phyloP scores from a whole-genome alignment of 2,797 vertebrate genomes.

The Melanotaenia nigrans region DNA sequence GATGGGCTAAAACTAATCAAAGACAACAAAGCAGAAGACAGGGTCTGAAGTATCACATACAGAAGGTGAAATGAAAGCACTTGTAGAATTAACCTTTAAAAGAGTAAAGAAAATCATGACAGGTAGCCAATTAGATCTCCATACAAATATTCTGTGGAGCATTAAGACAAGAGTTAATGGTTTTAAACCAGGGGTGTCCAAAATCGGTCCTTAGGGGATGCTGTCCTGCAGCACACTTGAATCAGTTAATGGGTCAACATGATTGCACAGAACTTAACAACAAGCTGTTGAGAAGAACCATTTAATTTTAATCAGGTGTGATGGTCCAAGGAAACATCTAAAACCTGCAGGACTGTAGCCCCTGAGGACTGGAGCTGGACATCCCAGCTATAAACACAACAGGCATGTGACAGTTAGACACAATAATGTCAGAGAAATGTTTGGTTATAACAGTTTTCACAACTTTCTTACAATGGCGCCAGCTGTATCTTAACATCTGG shows the following conservation, averaged over 20 bases:
- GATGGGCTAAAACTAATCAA: not conserved
- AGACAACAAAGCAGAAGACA: not conserved
- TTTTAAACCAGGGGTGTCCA: too few relatives aligned
- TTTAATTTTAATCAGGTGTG: too few relatives aligned
- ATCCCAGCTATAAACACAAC: not conserved
- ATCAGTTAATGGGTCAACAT: too few relatives aligned
- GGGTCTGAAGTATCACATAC: not conserved
- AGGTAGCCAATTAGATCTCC: not conserved
- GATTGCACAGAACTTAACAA: too few relatives aligned
- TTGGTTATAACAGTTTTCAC: not conserved
- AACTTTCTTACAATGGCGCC: not conserved
- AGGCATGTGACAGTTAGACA: not conserved
- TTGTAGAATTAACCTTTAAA: not conserved
- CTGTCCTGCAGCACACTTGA: too few relatives aligned
- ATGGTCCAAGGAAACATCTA: too few relatives aligned
- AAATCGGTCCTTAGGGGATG: too few relatives aligned
- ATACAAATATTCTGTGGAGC: too few relatives aligned
- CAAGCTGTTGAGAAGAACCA: too few relatives aligned
- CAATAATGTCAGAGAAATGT: not conserved
- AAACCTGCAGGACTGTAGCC: too few relatives aligned
- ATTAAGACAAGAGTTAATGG: not conserved
- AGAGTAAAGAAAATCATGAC: not conserved
- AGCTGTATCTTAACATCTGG: not conserved
- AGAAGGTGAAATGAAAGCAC: not conserved
- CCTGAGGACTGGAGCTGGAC: not conserved